Base-by-base conservation (phyloP, 2,888 invertebrate species). In the Zele albiditarsus region DNA sequence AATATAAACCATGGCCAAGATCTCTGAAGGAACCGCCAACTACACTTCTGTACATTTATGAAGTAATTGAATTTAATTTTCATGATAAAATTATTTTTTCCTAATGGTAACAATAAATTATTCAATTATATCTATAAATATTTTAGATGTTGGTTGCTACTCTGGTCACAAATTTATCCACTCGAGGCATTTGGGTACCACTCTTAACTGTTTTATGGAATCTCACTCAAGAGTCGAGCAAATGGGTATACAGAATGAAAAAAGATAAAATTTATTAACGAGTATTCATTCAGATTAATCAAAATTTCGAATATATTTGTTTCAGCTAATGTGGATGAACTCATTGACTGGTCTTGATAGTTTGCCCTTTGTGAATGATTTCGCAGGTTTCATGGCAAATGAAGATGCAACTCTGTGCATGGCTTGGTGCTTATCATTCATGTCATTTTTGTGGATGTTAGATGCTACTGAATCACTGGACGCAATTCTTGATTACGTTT, bases 401-500 rank as follows among this genome's bases (percentile, higher is more conserved):
- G 84, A 87, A 3, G 74, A 78, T 20, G 87, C 88, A 0, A 82
- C 83, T 3, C 79, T 77, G 23, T 84, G 85, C 27, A 83, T 86
- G 78, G 84, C 88, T 0, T 84, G 84, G 74, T 88, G 88, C 69
- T 77, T 86, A 38, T 83, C 89, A 0, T 49, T 89, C 14, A 79
- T 89, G 8, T 84, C 88, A 0, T 88, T 89, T 31, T 80, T 88
- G 1, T 89, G 89, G 89, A 89, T 89, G 89, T 71, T 89, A 57
- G 89, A 89, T 38, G 89, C 89, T 0, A 89, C 89, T 0, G 89
- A 89, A 77, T 85, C 86, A 0, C 77, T 89, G 42, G 88, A 89
- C 63, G 83, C 86, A 1, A 82, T 89, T 38, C 77, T 86, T n/a
- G 88, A 89, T 25, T 62, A 62, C 0, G 27, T 81, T 63, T 84